Base-by-base conservation (phyloP, 2,113 vertebrate species). In the Lathamus discolor region DNA sequence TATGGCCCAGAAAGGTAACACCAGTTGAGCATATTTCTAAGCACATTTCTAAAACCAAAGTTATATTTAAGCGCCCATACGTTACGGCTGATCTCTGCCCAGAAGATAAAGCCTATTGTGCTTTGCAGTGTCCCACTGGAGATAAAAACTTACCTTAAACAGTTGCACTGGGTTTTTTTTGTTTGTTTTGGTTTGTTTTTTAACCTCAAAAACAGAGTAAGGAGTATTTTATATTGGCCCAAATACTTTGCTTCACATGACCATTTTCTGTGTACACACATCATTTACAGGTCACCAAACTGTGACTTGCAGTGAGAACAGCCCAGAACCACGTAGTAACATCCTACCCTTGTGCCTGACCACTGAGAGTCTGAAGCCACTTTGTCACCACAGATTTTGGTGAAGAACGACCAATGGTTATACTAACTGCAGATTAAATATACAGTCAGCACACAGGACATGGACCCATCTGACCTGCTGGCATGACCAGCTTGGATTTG, bases 171-270 rank as follows among this genome's bases (percentile, higher is more conserved):
- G 51, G 6, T 2, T 6, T 6, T 6, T 22, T n/a, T 62, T 27
- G 7, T 7, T 62, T 48, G 16, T 48, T 86, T 73, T 22, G 7
- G 13, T 74, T 66, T 75, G 13, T 11, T 31, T 62, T 68, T 74
- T 84, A 74, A 88, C 24, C 8, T 86, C 57, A 85, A 76, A 86
- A 89, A 1, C 17, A 9, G 37, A 93, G 31, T 28, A 70, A 95
- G 61, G 51, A 85, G 64, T 83, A 90, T 94, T 91, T 84, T 67
- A 96, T 93, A n/a, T 52, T 81, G 69, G 63, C 55, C 75, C 48
- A 90, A 85, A 59, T 69, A 63, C 44, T 33, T 64, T 52, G 43
- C 64, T 92, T 84, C 66, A 70, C 55, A 37, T 33, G 67, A 75
- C 52, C 61, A 46, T 67, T 82, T 95, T 96, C 54, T 57, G 59